Percentiles rank a stretch among this genome's conserved stretches.
Conservation (phyloP, 2,888 invertebrate genomes). For the Reticulitermes lucifugus region DNA sequence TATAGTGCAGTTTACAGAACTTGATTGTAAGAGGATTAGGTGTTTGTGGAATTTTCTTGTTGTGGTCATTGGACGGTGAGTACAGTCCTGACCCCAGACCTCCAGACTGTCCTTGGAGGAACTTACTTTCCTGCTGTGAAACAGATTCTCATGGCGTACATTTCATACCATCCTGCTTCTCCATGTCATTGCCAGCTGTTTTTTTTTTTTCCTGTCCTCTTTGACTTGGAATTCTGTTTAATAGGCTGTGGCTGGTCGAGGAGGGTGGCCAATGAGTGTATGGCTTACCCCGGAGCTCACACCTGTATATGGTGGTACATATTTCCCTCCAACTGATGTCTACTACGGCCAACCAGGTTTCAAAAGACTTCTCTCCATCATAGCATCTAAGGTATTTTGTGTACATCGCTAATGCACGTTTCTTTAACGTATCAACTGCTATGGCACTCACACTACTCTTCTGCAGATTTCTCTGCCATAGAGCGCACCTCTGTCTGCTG, state of each 20-base stretch:
- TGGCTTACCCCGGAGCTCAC: constrained; percentile 91
- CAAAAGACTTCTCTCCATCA: constrained; percentile 72
- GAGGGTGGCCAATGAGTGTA: constrained; percentile 98
- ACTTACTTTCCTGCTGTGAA: constrained; percentile 93
- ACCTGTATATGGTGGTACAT: constrained; percentile 93
- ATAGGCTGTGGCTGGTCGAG: constrained; percentile 70
- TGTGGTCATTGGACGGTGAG: constrained; percentile 97
- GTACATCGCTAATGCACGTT: no score
- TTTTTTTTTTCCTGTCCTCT: not conserved
- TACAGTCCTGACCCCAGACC: constrained; percentile 90
- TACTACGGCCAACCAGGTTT: constrained; percentile 86
- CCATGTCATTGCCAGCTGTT: constrained; percentile 56
- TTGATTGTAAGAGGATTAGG: no score
- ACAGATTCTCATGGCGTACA: constrained; percentile 83
- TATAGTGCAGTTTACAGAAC: no score
- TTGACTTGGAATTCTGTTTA: not conserved
- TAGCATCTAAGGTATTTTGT: constrained; percentile 45
- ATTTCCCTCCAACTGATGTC: constrained; percentile 89
- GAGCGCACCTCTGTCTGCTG: no score
- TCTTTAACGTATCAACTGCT: no score
- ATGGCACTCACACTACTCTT: no score
- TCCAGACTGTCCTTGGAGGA: constrained; percentile 89
- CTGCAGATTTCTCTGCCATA: no score
- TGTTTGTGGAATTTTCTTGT: not conserved
- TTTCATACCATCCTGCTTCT: constrained; percentile 68